Conservation (phyloP, 2,797 vertebrate genomes). For the Sorex maritimensis region DNA sequence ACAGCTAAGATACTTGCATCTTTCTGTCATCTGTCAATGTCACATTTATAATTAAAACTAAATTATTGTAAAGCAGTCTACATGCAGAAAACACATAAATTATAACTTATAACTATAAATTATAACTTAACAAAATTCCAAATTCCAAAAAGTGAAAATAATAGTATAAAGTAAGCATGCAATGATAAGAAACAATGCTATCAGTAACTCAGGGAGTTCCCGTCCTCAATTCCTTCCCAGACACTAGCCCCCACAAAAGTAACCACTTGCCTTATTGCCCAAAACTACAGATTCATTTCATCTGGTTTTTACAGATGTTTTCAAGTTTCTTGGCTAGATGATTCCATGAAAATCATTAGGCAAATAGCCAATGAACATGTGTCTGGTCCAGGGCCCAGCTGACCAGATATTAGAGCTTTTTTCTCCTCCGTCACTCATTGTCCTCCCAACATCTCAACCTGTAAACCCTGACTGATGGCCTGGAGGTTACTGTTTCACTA, state of each 20-base stretch:
- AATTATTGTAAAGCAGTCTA: neutral
- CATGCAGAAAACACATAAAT: neutral
- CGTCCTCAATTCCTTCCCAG: neutral
- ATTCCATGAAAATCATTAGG: neutral
- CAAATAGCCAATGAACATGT: neutral
- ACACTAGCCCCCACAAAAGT: neutral
- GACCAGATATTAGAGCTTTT: too few relatives aligned
- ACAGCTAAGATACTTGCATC: neutral
- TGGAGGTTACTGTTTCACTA: neutral
- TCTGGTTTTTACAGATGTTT: neutral
- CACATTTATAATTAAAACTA: neutral
- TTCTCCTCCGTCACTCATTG: too few relatives aligned
- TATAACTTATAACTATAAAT: neutral
- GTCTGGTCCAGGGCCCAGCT: neutral
- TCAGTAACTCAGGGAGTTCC: neutral
- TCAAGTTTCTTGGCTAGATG: neutral
- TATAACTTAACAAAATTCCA: constrained; percentile 28
- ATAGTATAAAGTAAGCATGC: neutral
- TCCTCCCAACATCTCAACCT: neutral
- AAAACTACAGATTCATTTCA: neutral
- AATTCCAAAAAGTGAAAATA: neutral
- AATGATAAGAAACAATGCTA: neutral
- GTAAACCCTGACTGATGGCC: neutral
- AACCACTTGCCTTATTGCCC: neutral
- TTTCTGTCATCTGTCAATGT: constrained; percentile 5